phyloP scores from a whole-genome alignment of 2,797 vertebrate genomes.

The Macropus fuliginosus region DNA sequence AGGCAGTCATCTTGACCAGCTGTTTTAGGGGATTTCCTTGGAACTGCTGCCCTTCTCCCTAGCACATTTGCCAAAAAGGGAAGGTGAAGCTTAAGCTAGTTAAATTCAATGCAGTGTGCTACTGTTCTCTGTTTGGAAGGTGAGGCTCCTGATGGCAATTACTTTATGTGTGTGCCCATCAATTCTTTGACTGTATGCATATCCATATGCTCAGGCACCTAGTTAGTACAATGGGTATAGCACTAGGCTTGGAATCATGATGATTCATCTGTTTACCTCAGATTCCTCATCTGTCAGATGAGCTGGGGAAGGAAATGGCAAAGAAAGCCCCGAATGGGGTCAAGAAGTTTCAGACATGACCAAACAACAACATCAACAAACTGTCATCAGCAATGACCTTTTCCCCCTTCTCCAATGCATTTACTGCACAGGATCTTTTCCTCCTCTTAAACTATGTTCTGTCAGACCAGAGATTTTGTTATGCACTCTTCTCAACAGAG shows the following conservation, averaged over 20 bases:
- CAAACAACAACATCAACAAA: neutral
- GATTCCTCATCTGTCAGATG: neutral
- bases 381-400: neutral
- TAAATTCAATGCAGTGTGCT: neutral
- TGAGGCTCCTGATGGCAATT: neutral
- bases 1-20: neutral
- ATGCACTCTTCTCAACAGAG: neutral
- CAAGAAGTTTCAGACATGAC: neutral
- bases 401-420: neutral
- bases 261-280: neutral
- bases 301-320: neutral
- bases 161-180: neutral
- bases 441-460: neutral
- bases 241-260: no score
- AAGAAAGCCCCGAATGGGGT: neutral
- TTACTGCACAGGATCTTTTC: neutral
- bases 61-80: neutral
- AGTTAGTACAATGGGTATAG: no score
- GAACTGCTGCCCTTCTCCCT: neutral
- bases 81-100: neutral
- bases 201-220: neutral
- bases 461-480: neutral
- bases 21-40: neutral
- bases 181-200: neutral
- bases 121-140: neutral